Conservation (phyloP, 2,113 vertebrate species). For the Crotalus tigris region DNA sequence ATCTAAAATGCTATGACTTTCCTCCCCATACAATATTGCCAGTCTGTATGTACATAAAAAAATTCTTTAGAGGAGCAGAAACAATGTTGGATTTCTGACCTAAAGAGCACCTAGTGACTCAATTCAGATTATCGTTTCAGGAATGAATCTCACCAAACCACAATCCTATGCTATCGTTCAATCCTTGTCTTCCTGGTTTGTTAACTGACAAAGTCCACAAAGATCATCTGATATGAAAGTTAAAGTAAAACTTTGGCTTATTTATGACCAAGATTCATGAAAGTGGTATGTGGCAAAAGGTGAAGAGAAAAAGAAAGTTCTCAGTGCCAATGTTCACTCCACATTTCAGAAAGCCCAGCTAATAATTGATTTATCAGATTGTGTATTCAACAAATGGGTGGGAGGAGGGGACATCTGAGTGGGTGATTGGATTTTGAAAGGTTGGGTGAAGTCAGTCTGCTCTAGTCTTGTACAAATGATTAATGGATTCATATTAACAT, state of each 20-base stretch:
- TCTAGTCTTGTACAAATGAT: background rate
- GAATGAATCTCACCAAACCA: background rate
- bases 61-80: background rate
- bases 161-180: background rate
- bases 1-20: background rate
- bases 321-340: background rate
- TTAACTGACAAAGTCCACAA: background rate
- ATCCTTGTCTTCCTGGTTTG: background rate
- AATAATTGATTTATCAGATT: background rate
- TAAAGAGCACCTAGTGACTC: background rate
- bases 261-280: background rate
- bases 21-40: background rate
- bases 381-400: background rate
- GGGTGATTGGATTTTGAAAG: background rate
- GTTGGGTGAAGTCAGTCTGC: background rate
- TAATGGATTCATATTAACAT: background rate
- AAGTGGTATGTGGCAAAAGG: background rate
- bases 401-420: background rate
- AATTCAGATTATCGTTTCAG: background rate
- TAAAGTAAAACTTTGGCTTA: background rate
- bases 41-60: background rate
- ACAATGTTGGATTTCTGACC: background rate
- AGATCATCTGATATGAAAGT: background rate
- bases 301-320: background rate
- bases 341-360: background rate